Percentiles rank a stretch among this genome's conserved stretches.
Conservation (phyloP, 2,797 vertebrate species). For the Rhynchonycteris naso region DNA sequence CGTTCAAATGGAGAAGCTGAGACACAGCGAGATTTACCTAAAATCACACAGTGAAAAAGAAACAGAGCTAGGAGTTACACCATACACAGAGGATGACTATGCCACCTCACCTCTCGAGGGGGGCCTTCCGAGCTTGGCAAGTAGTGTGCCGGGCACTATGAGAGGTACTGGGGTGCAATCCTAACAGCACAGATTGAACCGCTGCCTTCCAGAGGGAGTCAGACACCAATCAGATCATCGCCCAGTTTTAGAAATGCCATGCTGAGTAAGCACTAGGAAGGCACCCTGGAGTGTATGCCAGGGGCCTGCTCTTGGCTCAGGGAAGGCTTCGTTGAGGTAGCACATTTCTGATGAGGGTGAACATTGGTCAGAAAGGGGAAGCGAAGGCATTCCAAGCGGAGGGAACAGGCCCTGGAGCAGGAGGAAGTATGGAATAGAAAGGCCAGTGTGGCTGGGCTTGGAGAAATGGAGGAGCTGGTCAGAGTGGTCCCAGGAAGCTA, state of each 20-base stretch:
- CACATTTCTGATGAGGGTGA: neutral
- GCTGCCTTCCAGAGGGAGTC: neutral
- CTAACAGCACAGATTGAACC: neutral
- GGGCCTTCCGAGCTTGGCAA: neutral
- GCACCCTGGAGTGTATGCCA: neutral
- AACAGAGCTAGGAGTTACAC: neutral
- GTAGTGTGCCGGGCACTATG: neutral
- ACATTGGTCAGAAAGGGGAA: neutral
- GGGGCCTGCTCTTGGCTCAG: neutral
- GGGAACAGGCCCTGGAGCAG: neutral
- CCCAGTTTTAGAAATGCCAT: neutral
- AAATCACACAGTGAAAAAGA: neutral
- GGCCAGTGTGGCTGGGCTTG: neutral
- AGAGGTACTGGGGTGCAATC: neutral
- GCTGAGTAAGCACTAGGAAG: neutral
- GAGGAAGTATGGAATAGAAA: neutral
- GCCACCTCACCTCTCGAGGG: neutral
- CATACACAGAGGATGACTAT: neutral
- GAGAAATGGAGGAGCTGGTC: neutral
- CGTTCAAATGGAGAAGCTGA: slow-evolving; percentile 1
- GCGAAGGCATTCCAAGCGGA: neutral
- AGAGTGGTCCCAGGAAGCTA: neutral
- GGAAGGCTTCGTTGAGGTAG: neutral
- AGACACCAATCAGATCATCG: neutral
- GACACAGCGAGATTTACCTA: neutral